Conservation (phyloP, 1,140 invertebrate genomes). For the Mamestra configurata region DNA sequence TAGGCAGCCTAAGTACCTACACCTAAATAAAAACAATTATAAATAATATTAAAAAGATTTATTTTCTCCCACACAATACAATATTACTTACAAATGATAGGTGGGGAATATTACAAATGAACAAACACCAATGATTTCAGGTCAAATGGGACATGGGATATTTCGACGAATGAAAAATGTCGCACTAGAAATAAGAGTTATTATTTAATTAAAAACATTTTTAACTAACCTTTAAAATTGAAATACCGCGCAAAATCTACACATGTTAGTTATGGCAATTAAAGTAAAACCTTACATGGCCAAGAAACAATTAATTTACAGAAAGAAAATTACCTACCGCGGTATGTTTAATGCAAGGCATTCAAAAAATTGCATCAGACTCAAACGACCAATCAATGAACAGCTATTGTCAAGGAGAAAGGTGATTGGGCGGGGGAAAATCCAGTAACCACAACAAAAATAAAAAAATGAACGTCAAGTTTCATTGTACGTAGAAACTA, state of each 20-base stretch:
- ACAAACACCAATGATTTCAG: no score
- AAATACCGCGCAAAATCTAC: neutral
- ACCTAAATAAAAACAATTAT: no score
- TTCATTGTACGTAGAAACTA: conserved; percentile 22
- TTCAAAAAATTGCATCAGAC: conserved; percentile 50
- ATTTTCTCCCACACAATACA: no score
- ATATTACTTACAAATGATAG: no score
- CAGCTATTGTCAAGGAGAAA: conserved; percentile 4
- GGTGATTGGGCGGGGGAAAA: conserved; percentile 27
- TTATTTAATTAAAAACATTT: no score
- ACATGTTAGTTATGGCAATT: neutral
- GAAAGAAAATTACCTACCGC: conserved; percentile 13
- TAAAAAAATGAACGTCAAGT: neutral
- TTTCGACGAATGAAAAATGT: no score
- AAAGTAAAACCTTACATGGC: neutral
- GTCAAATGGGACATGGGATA: no score
- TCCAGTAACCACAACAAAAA: conserved; percentile 23
- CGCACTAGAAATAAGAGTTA: no score
- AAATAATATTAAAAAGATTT: no score
- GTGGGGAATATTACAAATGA: no score
- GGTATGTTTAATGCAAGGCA: conserved; percentile 6
- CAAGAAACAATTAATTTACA: neutral
- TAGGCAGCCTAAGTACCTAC: no score
- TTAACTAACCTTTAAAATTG: neutral
- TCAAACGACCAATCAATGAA: conserved; percentile 19